Percentiles rank a stretch among this genome's conserved stretches.
Evolutionary conservation across 2,113 vertebrate species (phyloP).

Genomic region (Phocoena phocoena): DNA sequence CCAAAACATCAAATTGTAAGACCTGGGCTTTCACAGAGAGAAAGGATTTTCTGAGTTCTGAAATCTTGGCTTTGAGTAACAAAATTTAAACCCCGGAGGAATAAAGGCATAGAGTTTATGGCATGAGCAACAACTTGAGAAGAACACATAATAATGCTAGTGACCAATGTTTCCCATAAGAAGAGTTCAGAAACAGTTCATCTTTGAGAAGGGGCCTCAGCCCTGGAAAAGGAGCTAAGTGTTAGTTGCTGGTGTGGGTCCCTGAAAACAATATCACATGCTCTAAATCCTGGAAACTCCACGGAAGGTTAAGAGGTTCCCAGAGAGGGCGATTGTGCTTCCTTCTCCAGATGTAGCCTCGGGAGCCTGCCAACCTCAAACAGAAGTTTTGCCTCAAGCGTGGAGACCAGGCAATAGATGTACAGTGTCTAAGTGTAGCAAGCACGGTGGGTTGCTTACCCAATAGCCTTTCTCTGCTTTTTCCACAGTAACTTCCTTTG

Average conservation of each 20-base stretch:
- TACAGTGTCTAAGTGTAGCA: rapidly evolving
- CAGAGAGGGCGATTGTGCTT: not conserved
- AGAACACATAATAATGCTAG: not conserved
- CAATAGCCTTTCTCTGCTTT: not conserved
- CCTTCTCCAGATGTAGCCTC: not conserved
- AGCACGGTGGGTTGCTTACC: not conserved
- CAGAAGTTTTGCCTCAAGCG: not conserved
- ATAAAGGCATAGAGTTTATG: not conserved
- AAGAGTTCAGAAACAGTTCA: not conserved
- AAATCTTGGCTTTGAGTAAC: not conserved
- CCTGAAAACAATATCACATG: not conserved
- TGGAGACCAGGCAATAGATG: not conserved
- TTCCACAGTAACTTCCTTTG: not conserved
- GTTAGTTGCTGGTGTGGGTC: not conserved
- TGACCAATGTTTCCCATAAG: not conserved
- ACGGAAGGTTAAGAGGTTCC: not conserved
- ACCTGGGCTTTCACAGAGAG: not conserved
- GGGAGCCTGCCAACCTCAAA: not conserved
- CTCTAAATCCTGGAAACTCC: not conserved
- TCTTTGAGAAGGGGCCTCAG: not conserved
- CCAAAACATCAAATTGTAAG: conserved; percentile 12
- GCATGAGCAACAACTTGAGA: not conserved
- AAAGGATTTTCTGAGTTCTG: not conserved
- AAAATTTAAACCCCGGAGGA: not conserved
- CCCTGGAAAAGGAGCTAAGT: not conserved